These are phyloP conservation scores for Ditula angustiorana DNA, from an alignment of 2,888 invertebrate species.

Conservation along the genomic window DNA sequence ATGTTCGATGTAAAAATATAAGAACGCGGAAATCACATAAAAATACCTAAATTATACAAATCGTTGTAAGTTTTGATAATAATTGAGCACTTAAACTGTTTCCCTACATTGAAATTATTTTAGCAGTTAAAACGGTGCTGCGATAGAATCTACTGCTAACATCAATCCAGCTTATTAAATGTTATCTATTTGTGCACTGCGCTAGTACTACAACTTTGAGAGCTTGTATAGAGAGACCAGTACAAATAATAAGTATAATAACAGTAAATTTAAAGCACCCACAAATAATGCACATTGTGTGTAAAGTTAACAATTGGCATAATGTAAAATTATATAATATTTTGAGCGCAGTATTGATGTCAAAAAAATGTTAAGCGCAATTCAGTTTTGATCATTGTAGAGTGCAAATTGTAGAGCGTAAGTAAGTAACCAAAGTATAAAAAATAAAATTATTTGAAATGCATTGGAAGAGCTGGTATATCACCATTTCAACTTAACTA, in stretches of 20 bases:
- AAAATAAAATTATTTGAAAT: conserved; percentile 27
- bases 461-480: conserved; percentile 37
- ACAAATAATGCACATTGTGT: background rate
- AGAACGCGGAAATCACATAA: conserved; percentile 6
- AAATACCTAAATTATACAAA: conserved; percentile 20
- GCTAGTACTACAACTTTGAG: background rate
- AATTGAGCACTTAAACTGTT: background rate
- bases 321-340: background rate
- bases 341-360: background rate
- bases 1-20: conserved; percentile 33
- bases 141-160: background rate
- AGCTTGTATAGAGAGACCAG: conserved; percentile 6
- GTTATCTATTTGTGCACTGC: background rate
- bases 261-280: background rate
- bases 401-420: background rate
- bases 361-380: background rate
- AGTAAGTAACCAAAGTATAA: background rate
- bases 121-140: background rate
- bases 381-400: background rate
- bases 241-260: background rate
- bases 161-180: background rate
- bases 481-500: conserved; percentile 34
- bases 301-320: background rate
- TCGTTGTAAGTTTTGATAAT: background rate
- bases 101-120: background rate